Evolutionary conservation across 2,888 invertebrate species (phyloP).

Genomic region (Diplazon laetatorius): DNA sequence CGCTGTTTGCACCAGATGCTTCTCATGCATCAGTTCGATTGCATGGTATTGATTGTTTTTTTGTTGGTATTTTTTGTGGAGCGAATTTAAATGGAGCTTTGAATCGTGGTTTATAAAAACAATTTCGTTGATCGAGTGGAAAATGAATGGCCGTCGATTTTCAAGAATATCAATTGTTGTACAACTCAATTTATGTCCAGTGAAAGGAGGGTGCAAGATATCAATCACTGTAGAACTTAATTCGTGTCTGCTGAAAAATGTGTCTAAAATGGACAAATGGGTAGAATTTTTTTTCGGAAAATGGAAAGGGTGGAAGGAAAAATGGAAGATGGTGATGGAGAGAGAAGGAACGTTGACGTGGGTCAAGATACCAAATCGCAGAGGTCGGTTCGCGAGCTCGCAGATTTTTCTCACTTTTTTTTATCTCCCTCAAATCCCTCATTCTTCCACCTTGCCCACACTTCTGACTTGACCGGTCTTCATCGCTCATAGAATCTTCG

Average conservation of each 20-base stretch:
- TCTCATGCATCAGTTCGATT: conserved; percentile 70
- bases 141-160: not conserved
- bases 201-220: not conserved
- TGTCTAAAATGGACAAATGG: not conserved
- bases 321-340: conserved; percentile 25
- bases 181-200: not conserved
- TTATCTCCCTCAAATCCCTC: conserved; percentile 20
- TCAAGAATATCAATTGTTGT: not conserved
- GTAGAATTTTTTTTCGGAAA: too few species aligned
- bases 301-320: too few species aligned
- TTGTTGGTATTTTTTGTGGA: too few species aligned
- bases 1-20: conserved; percentile 3
- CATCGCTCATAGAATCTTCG: conserved; percentile 79
- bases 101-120: too few species aligned
- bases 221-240: not conserved
- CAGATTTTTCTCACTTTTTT: conserved; percentile 32
- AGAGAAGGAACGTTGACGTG: conserved; percentile 40
- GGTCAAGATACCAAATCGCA: conserved; percentile 61
- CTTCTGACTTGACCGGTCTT: conserved; percentile 72
- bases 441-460: conserved; percentile 58
- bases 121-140: not conserved
- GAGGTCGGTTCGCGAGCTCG: conserved; percentile 59
- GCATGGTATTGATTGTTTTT: too few species aligned
- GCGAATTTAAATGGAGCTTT: too few species aligned
- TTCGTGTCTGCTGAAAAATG: not conserved